phyloP scores from a whole-genome alignment of 2,113 vertebrate species.

The Actenoides hombroni region DNA sequence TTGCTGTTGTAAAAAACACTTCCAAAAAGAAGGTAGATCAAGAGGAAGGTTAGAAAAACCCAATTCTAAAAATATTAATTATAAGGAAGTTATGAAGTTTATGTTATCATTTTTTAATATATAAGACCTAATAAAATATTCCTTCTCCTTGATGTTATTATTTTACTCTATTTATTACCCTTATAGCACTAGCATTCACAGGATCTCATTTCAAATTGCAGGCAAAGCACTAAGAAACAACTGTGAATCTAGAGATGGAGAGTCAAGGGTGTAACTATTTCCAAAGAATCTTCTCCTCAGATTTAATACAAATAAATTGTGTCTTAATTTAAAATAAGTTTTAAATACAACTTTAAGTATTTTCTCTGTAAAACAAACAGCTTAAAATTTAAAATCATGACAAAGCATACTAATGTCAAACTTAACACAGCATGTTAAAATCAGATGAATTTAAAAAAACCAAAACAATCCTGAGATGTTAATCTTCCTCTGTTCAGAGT shows the following conservation, averaged over 20 bases:
- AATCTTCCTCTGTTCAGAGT: neutral
- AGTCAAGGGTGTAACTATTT: neutral
- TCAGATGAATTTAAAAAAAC: neutral
- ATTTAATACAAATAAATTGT: neutral
- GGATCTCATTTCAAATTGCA: neutral
- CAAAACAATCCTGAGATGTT: neutral
- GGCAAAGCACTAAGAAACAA: neutral
- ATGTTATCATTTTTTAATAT: neutral
- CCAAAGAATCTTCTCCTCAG: neutral
- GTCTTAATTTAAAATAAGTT: neutral
- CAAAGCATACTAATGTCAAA: neutral
- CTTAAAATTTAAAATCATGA: neutral
- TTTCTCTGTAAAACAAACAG: neutral
- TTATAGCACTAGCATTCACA: neutral
- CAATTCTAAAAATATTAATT: neutral
- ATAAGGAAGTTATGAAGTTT: neutral
- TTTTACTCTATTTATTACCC: neutral
- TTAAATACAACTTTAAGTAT: neutral
- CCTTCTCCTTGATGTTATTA: neutral
- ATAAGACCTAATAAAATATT: neutral
- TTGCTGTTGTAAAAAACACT: neutral
- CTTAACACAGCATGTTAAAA: neutral
- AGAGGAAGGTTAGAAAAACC: neutral
- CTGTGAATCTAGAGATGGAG: neutral
- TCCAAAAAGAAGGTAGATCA: neutral